phyloP scores from a whole-genome alignment of 2,797 vertebrate species.

The Clarias platycephalus region DNA sequence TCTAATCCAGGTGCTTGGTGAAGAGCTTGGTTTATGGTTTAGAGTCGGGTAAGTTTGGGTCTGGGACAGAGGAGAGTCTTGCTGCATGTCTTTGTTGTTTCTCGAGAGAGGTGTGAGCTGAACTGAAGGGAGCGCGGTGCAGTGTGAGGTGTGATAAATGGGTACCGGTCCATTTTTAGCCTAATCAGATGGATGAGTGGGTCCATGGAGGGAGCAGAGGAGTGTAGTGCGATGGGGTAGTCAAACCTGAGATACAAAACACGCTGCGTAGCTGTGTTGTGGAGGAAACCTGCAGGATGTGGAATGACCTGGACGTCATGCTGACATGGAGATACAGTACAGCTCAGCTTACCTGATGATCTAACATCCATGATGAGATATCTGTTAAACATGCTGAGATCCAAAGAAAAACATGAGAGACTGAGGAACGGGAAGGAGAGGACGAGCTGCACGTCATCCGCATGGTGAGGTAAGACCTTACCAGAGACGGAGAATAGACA shows the following conservation, averaged over 20 bases:
- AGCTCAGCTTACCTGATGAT: no score
- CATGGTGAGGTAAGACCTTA: background rate
- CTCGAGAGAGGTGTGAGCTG: background rate
- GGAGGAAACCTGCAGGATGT: background rate
- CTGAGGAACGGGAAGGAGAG: background rate
- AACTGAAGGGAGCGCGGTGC: background rate
- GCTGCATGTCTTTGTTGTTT: background rate
- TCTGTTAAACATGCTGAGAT: background rate
- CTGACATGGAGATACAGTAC: no score
- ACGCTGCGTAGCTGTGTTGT: background rate
- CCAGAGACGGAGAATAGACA: background rate
- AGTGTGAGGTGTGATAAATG: background rate
- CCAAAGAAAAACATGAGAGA: background rate
- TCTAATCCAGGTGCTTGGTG: background rate
- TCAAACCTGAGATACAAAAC: background rate
- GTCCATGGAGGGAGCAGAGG: background rate
- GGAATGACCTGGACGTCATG: no score
- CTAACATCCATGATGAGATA: background rate
- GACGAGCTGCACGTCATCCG: background rate
- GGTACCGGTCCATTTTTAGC: background rate
- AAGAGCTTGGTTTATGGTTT: background rate
- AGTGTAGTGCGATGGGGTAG: background rate
- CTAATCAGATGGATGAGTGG: background rate
- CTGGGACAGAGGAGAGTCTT: background rate
- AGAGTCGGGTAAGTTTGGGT: background rate